These are phyloP conservation scores for Promerops cafer DNA, from an alignment of 2,113 vertebrate genomes.

Conservation along the genomic window DNA sequence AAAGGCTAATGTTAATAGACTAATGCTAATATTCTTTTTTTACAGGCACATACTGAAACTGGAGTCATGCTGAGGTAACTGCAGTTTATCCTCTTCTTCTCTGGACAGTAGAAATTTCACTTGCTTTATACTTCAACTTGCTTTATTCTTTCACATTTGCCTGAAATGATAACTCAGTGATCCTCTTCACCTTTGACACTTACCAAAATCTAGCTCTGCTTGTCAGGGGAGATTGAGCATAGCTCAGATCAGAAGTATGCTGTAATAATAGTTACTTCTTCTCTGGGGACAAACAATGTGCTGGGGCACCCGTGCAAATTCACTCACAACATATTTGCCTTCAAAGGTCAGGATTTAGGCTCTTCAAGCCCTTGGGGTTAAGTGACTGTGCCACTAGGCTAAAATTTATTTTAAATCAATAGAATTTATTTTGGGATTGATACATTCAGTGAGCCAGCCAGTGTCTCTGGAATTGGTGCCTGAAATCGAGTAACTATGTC, in stretches of 20 bases:
- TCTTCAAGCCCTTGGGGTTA: neutral
- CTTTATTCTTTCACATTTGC: neutral
- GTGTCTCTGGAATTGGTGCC: neutral
- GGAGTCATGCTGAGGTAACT: neutral
- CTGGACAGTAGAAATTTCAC: neutral
- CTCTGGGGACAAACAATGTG: neutral
- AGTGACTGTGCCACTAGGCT: neutral
- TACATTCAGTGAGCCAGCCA: neutral
- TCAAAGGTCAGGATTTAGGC: neutral
- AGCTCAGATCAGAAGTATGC: neutral
- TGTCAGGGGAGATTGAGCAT: neutral
- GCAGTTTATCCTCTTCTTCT: neutral
- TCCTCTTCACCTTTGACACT: neutral
- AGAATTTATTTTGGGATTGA: neutral
- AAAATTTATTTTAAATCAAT: neutral
- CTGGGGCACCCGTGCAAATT: neutral
- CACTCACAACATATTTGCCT: neutral
- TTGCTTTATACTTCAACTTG: neutral
- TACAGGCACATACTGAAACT: neutral
- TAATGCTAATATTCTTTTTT: neutral
- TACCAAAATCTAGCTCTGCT: neutral
- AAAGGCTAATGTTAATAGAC: neutral
- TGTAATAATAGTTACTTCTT: neutral
- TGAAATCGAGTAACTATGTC: neutral
- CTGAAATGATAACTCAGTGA: neutral